Evolutionary conservation across 2,113 vertebrate genomes (phyloP), one percentile per base, ranked within the genome.

Genomic region (Epinephelus fuscoguttatus): DNA sequence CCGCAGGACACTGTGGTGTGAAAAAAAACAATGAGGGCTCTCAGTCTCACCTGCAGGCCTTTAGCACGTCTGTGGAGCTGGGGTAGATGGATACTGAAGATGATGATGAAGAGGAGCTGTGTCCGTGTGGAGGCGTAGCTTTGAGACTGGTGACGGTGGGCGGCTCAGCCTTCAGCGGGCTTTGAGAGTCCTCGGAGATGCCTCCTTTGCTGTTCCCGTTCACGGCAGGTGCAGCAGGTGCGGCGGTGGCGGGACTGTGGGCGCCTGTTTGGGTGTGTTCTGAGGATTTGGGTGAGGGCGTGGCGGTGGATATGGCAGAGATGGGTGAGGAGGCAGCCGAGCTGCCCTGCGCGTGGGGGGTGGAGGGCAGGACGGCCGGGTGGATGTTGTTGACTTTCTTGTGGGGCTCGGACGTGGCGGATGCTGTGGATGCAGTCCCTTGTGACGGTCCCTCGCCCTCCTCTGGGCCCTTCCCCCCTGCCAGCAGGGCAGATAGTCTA

Each of bases 401-500:
- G 40, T 81, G 87, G 79, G 89, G 1, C 37, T 90, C 91, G 0
- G 60, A 8, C 8, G 69, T 37, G 93, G 96, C 93, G 94, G 96
- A 94, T 87, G 95, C 60, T 3, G 60, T 7, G 23, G 91, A 60
- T 1, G 60, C 93, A 89, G 96, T 94, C 94, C 95, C 94, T 94
- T 96, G 85, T 6, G 90, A 82, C 1, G 64, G 78, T 1, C 78
- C 81, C 80, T 85, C 95, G 90, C 70, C 74, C 70, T 78, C 90
- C 74, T 84, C 88, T 1, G 86, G 69, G 70, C 84, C 96, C 96
- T 98, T 98, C 95, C 96, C 97, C 96, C 96, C 97, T 91, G 96
- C 97, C 96, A 98, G 96, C 96, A 98, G 98, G 97, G 98, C 97
- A 94, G 98, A 98, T 95, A 99, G 98, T 96, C 98, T 97, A 95